A percentile compares a stretch with the other conserved stretches of the same genome.
phyloP scores from a whole-genome alignment of 2,113 vertebrate genomes.

The Pachyramphus minor region DNA sequence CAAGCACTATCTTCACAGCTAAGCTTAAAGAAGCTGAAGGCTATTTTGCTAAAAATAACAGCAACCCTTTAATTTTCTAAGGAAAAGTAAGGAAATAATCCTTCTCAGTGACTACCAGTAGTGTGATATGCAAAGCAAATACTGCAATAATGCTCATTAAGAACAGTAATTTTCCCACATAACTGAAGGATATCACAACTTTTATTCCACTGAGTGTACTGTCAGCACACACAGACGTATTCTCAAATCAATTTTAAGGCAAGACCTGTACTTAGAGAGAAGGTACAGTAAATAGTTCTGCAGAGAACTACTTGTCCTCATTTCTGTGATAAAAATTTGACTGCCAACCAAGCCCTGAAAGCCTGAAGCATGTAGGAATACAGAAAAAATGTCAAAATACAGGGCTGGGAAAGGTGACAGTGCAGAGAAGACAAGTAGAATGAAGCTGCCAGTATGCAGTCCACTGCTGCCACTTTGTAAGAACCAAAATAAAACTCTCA shows the following conservation, averaged over 20 bases:
- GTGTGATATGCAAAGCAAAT: neutral
- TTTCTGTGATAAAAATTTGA: neutral
- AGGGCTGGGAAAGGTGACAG: neutral
- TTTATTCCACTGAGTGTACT: neutral
- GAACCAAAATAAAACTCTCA: neutral
- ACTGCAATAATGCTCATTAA: neutral
- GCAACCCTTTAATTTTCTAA: neutral
- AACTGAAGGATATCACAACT: neutral
- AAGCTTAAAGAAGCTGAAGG: neutral
- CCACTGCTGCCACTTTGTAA: neutral
- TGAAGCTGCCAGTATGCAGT: neutral
- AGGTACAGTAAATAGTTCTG: neutral
- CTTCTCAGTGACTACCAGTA: neutral
- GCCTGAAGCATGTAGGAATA: neutral
- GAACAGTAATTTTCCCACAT: neutral
- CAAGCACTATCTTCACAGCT: neutral
- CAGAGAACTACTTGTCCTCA: neutral
- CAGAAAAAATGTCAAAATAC: neutral
- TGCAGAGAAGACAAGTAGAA: neutral
- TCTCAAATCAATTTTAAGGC: neutral
- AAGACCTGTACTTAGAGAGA: neutral
- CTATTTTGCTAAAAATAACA: neutral
- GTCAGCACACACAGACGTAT: neutral
- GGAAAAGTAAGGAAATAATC: neutral
- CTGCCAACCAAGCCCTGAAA: neutral